Base-by-base conservation (phyloP, 2,797 vertebrate species). In the Rousettus madagascariensis region DNA sequence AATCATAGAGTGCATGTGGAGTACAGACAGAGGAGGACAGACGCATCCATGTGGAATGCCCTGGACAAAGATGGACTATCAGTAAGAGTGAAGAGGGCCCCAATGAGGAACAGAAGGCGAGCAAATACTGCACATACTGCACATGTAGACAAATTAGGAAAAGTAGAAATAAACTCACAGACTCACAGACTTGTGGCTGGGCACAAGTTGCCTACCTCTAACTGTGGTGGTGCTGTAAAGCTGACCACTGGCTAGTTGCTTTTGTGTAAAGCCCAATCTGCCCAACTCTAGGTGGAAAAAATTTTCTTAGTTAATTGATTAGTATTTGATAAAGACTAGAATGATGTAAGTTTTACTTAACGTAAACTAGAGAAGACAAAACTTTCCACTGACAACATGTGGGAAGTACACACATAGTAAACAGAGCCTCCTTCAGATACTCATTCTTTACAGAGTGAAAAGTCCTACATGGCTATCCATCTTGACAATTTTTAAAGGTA, bases 301-400 rank as follows among this genome's bases (percentile, higher is more conserved):
- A 17, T 36, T 84, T 63, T 55, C 26, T 75, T 85, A 68, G 38
- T 41, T 51, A 80, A n/a, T 20, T 74, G 46, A 66, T 46, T 33
- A 90, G n/a, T 17, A 78, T 65, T 33, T 93, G 33, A 57, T 26
- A 90, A 91, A 83, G 15, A 63, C 83, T 57, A 74, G 41, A 86
- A 41, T 63, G 49, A 61, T 1, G 0, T 46, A 63, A 33, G 55
- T 43, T 83, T 88, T 63, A 68, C 55, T 55, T 79, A 20, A 30
- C 9, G 17, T 24, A 65, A 65, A 83, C 6, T n/a, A 28, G 26
- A 51, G 74, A 69, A 22, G 72, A 61, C 7, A 46, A 46, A 51
- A 20, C 26, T 26, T 71, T 78, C 63, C 59, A 77, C 1, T 59
- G 59, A 75, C 9, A 80, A 66, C 33, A n/a, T 10, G 55, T 3